phyloP scores from a whole-genome alignment of 1,140 invertebrate genomes.

The Andricus grossulariae region DNA sequence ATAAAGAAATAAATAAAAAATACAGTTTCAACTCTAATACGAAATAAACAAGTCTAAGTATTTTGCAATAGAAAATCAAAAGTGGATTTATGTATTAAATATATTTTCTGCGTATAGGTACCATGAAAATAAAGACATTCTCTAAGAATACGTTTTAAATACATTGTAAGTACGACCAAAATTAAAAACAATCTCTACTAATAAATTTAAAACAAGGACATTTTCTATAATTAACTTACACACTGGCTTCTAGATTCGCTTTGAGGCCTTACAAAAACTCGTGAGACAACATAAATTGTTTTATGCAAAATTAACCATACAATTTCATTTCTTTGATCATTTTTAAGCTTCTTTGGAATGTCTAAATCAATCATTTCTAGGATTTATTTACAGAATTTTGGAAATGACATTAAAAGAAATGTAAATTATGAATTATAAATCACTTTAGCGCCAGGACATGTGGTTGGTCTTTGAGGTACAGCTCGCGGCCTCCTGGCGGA shows the following conservation, averaged over 20 bases:
- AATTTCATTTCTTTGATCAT: no score
- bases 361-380: not conserved
- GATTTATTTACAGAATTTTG: not conserved
- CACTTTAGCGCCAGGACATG: not conserved
- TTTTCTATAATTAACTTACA: not conserved
- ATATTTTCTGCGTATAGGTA: slow-evolving; percentile 22
- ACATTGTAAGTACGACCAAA: slow-evolving; percentile 2
- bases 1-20: not conserved
- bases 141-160: slow-evolving; percentile 14
- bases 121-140: slow-evolving; percentile 25
- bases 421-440: not conserved
- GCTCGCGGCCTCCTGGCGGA: slow-evolving; percentile 22
- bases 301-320: no score
- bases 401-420: not conserved
- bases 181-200: not conserved
- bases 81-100: slow-evolving; percentile 28
- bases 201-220: not conserved
- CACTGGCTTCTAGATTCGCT: not conserved
- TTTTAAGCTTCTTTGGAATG: not conserved
- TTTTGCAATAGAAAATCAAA: slow-evolving; percentile 10
- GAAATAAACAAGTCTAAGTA: slow-evolving; percentile 25
- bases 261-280: no score
- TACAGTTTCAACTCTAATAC: slow-evolving; percentile 12
- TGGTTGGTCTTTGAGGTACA: not conserved
- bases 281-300: no score